These are phyloP conservation scores for Onychostoma macrolepis DNA, from an alignment of 2,113 vertebrate species.

Conservation along the genomic window DNA sequence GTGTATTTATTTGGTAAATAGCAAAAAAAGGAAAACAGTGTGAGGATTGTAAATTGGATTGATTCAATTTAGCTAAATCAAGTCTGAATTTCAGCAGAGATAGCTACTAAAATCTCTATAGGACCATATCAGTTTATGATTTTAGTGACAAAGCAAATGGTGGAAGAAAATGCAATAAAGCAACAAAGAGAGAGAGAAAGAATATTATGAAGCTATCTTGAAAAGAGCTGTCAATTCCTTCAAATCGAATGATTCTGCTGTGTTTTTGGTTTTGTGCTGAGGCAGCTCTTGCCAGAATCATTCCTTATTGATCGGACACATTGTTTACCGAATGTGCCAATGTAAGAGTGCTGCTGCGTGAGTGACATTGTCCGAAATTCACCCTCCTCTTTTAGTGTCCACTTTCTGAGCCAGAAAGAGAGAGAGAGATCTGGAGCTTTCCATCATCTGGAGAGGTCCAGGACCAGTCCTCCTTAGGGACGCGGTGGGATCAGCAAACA, in stretches of 20 bases:
- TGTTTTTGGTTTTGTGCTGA: constrained; percentile 48
- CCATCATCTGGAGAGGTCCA: neutral
- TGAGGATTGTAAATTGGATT: neutral
- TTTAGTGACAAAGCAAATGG: neutral
- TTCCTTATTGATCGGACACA: constrained; percentile 44
- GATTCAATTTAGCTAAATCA: neutral
- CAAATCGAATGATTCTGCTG: constrained; percentile 42
- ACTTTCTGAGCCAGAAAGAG: neutral
- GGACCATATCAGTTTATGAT: constrained; percentile 22
- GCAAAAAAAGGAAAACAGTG: neutral
- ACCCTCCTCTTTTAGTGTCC: neutral
- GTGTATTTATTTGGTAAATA: neutral
- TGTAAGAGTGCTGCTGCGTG: constrained; percentile 7
- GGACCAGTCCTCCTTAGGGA: constrained; percentile 19
- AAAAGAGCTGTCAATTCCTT: constrained; percentile 45
- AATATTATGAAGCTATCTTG: constrained; percentile 2
- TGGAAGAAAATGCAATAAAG: neutral
- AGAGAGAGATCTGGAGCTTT: constrained; percentile 28
- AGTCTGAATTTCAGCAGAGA: neutral
- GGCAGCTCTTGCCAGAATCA: constrained; percentile 49
- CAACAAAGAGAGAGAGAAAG: neutral
- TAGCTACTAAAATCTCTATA: constrained; percentile 12
- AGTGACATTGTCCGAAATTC: constrained; percentile 30
- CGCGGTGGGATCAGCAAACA: neutral
- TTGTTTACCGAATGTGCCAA: constrained; percentile 48